Percentiles rank a stretch among this genome's conserved stretches.
Evolutionary conservation across 1,140 invertebrate genomes (phyloP).

Genomic region (Pseudomyrmex dendroicus): DNA sequence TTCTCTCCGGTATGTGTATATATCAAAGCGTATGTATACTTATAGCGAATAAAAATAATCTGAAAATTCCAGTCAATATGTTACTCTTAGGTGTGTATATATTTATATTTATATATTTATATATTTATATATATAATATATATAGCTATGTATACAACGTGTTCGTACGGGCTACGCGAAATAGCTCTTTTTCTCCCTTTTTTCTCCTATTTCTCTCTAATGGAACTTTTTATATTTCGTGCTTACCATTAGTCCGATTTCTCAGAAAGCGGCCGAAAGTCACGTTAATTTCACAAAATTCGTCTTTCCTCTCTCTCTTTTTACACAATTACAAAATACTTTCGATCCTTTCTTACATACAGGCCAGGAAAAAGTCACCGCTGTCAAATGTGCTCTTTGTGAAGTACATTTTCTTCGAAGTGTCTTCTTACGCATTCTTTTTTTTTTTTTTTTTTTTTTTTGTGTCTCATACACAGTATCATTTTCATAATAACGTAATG

Average conservation of each 20-base stretch:
- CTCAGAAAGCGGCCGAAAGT: conserved; percentile 34
- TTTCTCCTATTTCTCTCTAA: neutral
- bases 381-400: conserved; percentile 36
- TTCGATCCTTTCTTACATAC: conserved; percentile 37
- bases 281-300: conserved; percentile 7
- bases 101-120: conserved; percentile 40
- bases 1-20: conserved; percentile 25
- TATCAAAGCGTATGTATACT: conserved; percentile 51
- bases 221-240: conserved; percentile 51
- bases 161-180: conserved; percentile 61
- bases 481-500: conserved; percentile 65
- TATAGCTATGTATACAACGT: conserved; percentile 64
- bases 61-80: conserved; percentile 69
- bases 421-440: neutral
- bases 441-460: conserved; percentile 17
- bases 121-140: conserved; percentile 25
- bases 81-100: conserved; percentile 59
- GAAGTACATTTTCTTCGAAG: conserved; percentile 23
- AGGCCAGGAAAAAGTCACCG: conserved; percentile 33
- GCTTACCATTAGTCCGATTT: conserved; percentile 32
- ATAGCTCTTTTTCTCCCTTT: conserved; percentile 22
- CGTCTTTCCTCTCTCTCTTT: neutral
- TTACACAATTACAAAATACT: conserved; percentile 67
- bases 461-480: conserved; percentile 73
- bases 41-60: conserved; percentile 74